phyloP scores from a whole-genome alignment of 2,797 vertebrate species.

The Chaetodon trifasciatus region DNA sequence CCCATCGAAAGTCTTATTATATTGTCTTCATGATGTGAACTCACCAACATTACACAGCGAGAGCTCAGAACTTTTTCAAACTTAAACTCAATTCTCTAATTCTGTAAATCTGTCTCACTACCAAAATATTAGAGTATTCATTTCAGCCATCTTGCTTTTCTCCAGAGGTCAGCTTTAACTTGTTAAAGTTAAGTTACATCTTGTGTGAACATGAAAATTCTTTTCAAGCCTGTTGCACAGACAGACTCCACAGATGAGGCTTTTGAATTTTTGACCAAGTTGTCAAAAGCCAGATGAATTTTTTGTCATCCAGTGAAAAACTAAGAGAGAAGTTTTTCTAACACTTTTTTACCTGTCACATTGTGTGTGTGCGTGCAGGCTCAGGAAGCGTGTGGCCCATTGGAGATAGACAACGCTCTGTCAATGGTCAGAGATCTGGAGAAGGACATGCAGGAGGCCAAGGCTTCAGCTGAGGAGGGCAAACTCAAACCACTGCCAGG shows the following conservation, averaged over 20 bases:
- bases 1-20: no score
- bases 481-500: constrained; percentile 95
- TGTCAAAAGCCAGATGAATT: no score
- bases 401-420: constrained; percentile 96
- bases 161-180: neutral
- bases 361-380: constrained; percentile 84
- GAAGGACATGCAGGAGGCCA: constrained; percentile 94
- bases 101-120: no score
- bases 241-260: neutral
- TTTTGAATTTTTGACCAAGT: no score
- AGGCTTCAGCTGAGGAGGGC: constrained; percentile 91
- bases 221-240: neutral
- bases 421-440: constrained; percentile 93
- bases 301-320: no score
- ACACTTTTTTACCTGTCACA: neutral
- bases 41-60: neutral
- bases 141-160: neutral
- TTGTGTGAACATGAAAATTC: neutral
- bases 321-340: neutral
- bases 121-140: neutral
- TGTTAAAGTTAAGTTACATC: neutral
- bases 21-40: neutral
- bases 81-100: neutral
- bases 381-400: constrained; percentile 95
- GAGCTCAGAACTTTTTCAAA: neutral